phyloP scores from a whole-genome alignment of 1,140 invertebrate genomes.

The Monomorium pharaonis region DNA sequence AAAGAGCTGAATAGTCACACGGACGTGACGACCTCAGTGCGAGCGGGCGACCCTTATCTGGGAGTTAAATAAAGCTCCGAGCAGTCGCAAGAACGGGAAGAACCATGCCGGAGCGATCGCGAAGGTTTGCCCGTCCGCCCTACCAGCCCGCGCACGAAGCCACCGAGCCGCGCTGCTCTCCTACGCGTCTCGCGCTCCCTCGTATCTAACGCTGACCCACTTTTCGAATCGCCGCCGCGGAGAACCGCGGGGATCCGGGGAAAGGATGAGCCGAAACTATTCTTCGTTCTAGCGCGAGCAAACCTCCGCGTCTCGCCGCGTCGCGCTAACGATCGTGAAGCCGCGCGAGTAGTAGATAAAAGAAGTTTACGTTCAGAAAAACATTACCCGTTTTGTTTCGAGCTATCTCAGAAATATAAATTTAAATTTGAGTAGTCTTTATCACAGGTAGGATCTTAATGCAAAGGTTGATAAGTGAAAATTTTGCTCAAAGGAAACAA shows the following conservation, averaged over 20 bases:
- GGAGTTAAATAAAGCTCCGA: neutral
- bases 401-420: neutral
- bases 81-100: slow-evolving; percentile 23
- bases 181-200: slow-evolving; percentile 65
- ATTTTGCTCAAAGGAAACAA: neutral
- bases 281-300: slow-evolving; percentile 14
- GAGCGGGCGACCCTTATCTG: slow-evolving; percentile 50
- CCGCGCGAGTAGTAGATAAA: neutral
- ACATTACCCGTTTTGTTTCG: neutral
- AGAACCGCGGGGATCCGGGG: slow-evolving; percentile 66
- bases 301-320: neutral
- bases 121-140: slow-evolving; percentile 56
- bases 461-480: neutral
- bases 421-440: neutral
- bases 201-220: slow-evolving; percentile 73
- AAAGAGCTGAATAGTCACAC: neutral
- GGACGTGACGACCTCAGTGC: neutral
- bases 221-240: slow-evolving; percentile 55
- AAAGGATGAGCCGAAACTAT: slow-evolving; percentile 66
- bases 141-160: slow-evolving; percentile 40
- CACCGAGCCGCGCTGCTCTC: slow-evolving; percentile 50
- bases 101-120: slow-evolving; percentile 24
- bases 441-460: neutral
- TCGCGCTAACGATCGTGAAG: slow-evolving; percentile 18
- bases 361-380: neutral